phyloP scores from a whole-genome alignment of 2,113 vertebrate genomes.

The Percina caprodes region DNA sequence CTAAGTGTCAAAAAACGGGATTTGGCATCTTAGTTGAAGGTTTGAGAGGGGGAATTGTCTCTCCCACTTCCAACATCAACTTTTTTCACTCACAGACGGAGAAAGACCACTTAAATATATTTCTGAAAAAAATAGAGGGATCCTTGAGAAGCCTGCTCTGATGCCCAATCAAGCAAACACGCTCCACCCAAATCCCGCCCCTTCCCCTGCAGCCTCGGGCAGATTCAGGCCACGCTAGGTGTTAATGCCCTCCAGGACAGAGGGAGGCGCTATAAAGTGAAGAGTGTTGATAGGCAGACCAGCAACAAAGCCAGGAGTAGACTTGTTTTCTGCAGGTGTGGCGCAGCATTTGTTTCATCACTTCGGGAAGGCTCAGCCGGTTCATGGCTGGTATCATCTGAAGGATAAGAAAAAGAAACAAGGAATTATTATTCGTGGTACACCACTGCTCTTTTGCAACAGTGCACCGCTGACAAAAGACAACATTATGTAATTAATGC shows the following conservation, averaged over 20 bases:
- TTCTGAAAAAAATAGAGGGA: constrained; percentile 89
- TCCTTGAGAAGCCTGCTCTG: constrained; percentile 87
- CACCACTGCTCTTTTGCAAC: background rate
- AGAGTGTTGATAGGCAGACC: constrained; percentile 90
- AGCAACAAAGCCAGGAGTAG: constrained; percentile 88
- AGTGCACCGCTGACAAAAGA: background rate
- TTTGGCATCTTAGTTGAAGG: constrained; percentile 93
- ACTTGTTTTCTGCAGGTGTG: constrained; percentile 88
- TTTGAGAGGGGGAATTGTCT: constrained; percentile 81
- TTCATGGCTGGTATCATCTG: constrained; percentile 96
- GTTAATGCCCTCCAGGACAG: constrained; percentile 86
- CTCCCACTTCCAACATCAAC: constrained; percentile 88
- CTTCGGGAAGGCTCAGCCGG: constrained; percentile 96
- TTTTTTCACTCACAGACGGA: constrained; percentile 81
- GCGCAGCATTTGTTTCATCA: constrained; percentile 87
- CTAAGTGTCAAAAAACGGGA: constrained; percentile 87
- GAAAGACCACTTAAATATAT: constrained; percentile 94
- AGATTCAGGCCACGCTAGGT: constrained; percentile 83
- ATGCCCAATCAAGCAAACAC: constrained; percentile 71
- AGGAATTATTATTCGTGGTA: background rate
- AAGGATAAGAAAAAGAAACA: constrained; percentile 27
- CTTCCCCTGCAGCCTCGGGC: constrained; percentile 72
- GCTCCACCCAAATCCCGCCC: constrained; percentile 62
- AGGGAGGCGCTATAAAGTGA: constrained; percentile 95
- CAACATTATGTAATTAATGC: background rate